These are phyloP conservation scores for Encarsia formosa DNA, from an alignment of 2,888 invertebrate species.

Conservation along the genomic window DNA sequence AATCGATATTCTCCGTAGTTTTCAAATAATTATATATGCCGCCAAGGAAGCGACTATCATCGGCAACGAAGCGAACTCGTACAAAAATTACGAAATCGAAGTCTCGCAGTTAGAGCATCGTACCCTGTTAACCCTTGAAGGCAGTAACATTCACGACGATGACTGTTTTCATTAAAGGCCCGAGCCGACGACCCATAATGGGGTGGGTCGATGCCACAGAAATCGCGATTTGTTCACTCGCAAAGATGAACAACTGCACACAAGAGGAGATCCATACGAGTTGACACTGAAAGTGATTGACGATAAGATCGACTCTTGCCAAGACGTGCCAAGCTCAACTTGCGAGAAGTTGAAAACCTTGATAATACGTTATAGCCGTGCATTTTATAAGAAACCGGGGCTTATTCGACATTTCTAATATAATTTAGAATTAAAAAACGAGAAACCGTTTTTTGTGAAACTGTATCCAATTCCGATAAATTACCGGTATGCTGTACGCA, in stretches of 20 bases:
- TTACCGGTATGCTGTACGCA: not conserved
- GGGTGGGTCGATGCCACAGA: no score
- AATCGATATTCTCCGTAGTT: not conserved
- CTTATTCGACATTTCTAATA: not conserved
- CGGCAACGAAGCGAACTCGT: not conserved
- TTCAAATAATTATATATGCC: not conserved
- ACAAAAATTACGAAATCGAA: no score
- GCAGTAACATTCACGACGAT: no score
- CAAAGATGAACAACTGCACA: not conserved
- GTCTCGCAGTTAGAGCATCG: no score
- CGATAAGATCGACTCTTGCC: no score
- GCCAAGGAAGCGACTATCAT: not conserved
- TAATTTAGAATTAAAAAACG: not conserved
- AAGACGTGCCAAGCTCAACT: no score
- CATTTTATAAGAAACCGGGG: not conserved
- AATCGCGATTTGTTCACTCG: not conserved
- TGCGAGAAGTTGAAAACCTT: not conserved
- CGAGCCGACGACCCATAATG: no score
- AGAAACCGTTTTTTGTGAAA: not conserved
- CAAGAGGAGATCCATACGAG: no score
- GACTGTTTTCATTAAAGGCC: no score
- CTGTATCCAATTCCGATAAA: not conserved
- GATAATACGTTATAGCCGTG: not conserved
- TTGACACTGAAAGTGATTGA: no score
- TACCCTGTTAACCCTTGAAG: no score